phyloP scores from a whole-genome alignment of 2,888 invertebrate species.

The Callyntrura guangdongensis region DNA sequence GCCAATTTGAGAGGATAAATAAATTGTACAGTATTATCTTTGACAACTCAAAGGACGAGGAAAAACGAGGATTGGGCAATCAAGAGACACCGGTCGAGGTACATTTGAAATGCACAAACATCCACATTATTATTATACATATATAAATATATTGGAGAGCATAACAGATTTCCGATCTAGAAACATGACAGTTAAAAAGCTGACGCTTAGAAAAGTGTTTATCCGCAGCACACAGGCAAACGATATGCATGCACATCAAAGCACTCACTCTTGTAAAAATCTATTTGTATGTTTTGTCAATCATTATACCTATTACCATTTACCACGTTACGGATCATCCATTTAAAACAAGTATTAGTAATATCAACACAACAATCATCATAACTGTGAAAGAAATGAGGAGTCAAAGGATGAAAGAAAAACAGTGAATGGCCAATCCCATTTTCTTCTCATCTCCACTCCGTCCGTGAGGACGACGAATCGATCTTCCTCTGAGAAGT shows the following conservation, averaged over 20 bases:
- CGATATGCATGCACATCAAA: slow-evolving; percentile 7
- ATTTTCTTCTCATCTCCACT: slow-evolving; percentile 44
- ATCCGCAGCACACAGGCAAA: slow-evolving; percentile 2
- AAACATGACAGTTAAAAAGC: slow-evolving; percentile 68
- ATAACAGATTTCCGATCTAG: slow-evolving; percentile 54
- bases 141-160: slow-evolving; percentile 15
- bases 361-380: slow-evolving; percentile 65
- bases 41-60: slow-evolving; percentile 71
- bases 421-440: slow-evolving; percentile 72
- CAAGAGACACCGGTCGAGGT: slow-evolving; percentile 50
- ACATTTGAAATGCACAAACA: slow-evolving; percentile 38
- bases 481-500: slow-evolving; percentile 47
- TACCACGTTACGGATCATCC: slow-evolving; percentile 74
- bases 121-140: background rate
- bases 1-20: slow-evolving; percentile 72
- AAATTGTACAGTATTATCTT: slow-evolving; percentile 76
- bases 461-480: slow-evolving; percentile 47
- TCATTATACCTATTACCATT: slow-evolving; percentile 57
- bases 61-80: slow-evolving; percentile 73
- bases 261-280: slow-evolving; percentile 39
- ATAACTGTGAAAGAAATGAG: slow-evolving; percentile 51
- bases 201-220: slow-evolving; percentile 9
- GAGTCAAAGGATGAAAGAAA: slow-evolving; percentile 56
- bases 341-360: slow-evolving; percentile 71
- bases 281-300: slow-evolving; percentile 72